A percentile compares a stretch with the other conserved stretches of the same genome.
These are phyloP conservation scores for Ormyrus labotus DNA, from an alignment of 2,888 invertebrate species.

Conservation along the genomic window DNA sequence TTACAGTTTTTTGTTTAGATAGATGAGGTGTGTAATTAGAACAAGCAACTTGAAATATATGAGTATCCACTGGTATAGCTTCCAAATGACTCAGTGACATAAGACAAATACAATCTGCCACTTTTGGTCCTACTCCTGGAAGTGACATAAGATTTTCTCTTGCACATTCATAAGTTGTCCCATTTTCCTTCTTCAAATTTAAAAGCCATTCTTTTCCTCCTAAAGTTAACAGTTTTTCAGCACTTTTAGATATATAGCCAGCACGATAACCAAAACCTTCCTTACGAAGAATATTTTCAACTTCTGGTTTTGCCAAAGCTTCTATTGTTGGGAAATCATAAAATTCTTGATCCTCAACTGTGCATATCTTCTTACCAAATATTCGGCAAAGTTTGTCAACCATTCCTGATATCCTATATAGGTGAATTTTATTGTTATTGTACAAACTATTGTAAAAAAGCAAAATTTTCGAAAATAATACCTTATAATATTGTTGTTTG, in stretches of 20 bases:
- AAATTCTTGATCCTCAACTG: slow-evolving; percentile 81
- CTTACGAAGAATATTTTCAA: slow-evolving; percentile 84
- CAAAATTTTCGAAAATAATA: slow-evolving; percentile 69
- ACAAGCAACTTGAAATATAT: slow-evolving; percentile 93
- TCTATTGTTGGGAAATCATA: slow-evolving; percentile 89
- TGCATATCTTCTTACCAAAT: slow-evolving; percentile 88
- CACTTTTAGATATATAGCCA: slow-evolving; percentile 88
- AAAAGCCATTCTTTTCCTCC: slow-evolving; percentile 87
- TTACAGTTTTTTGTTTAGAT: slow-evolving; percentile 85
- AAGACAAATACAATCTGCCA: slow-evolving; percentile 97
- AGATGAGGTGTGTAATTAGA: slow-evolving; percentile 88
- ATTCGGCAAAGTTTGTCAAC: slow-evolving; percentile 90
- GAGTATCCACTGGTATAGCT: slow-evolving; percentile 96
- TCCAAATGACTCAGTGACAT: slow-evolving; percentile 95
- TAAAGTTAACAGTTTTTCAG: slow-evolving; percentile 81
- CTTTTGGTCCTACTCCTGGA: slow-evolving; percentile 96
- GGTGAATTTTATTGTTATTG: slow-evolving; percentile 2
- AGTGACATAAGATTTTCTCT: slow-evolving; percentile 85
- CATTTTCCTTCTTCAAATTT: slow-evolving; percentile 77
- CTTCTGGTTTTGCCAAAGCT: slow-evolving; percentile 78
- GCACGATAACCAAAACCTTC: slow-evolving; percentile 93
- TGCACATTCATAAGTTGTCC: slow-evolving; percentile 84
- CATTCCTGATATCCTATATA: slow-evolving; percentile 89
- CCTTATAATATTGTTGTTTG: slow-evolving; percentile 96
- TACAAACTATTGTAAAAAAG: background rate